A percentile compares a stretch with the other conserved stretches of the same genome.
Evolutionary conservation across 2,888 invertebrate species (phyloP).

Genomic region (Cheilosia scutellata): DNA sequence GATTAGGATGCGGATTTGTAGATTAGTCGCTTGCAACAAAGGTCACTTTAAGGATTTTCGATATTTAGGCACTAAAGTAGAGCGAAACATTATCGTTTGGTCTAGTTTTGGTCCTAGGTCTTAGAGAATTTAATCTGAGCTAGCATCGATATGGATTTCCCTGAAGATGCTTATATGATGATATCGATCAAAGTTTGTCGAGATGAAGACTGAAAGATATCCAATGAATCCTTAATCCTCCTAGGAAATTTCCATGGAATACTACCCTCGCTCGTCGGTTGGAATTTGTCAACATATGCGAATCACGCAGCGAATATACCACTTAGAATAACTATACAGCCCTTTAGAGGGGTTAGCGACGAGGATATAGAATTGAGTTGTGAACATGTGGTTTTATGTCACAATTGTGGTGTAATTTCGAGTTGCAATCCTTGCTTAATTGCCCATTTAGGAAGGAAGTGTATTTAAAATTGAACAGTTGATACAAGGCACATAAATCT

Average conservation of each 20-base stretch:
- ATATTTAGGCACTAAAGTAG: constrained; percentile 49
- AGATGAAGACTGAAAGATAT: constrained; percentile 24
- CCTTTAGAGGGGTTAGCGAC: constrained; percentile 39
- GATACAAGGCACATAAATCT: constrained; percentile 43
- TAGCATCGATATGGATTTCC: constrained; percentile 32
- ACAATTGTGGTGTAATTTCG: constrained; percentile 79
- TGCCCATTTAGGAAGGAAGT: constrained; percentile 63
- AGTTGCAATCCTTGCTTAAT: constrained; percentile 64
- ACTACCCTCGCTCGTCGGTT: constrained; percentile 47
- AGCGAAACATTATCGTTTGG: constrained; percentile 61
- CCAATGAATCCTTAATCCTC: constrained; percentile 59
- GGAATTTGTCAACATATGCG: constrained; percentile 65
- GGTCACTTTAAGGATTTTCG: constrained; percentile 65
- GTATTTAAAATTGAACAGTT: constrained; percentile 26
- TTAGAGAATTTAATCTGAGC: constrained; percentile 30
- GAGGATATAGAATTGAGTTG: constrained; percentile 77
- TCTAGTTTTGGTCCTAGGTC: constrained; percentile 41
- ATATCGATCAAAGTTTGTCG: constrained; percentile 58
- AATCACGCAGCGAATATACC: constrained; percentile 32
- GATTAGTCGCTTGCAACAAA: constrained; percentile 76
- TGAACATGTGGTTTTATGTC: constrained; percentile 84
- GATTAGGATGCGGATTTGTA: constrained; percentile 81
- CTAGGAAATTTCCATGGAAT: constrained; percentile 18
- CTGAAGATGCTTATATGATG: constrained; percentile 41
- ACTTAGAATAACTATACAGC: constrained; percentile 22